These are phyloP conservation scores for Megalops atlanticus DNA, from an alignment of 2,113 vertebrate genomes.

Conservation along the genomic window DNA sequence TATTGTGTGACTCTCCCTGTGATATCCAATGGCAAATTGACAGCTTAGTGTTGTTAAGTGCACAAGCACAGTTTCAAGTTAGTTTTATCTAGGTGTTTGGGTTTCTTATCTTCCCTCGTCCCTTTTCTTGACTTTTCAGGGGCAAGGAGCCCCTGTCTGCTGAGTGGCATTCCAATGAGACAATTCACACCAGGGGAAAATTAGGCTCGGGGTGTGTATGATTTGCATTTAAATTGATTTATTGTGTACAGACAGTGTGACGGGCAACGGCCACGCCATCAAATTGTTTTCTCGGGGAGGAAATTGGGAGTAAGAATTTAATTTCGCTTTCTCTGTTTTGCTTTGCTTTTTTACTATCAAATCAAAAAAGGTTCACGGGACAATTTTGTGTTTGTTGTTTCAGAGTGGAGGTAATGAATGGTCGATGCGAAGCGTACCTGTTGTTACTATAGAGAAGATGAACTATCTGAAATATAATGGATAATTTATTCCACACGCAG, in stretches of 20 bases:
- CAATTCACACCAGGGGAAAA: conserved; percentile 37
- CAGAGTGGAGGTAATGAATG: conserved; percentile 38
- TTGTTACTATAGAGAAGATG: conserved; percentile 24
- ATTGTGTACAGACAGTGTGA: conserved; percentile 54
- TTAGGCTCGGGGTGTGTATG: conserved; percentile 48
- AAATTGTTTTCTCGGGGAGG: conserved; percentile 48
- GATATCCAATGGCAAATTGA: background rate
- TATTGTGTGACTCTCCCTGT: background rate
- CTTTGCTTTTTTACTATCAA: background rate
- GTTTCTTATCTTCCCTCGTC: background rate
- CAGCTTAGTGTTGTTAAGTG: background rate
- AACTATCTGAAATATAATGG: background rate
- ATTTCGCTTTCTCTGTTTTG: conserved; percentile 36
- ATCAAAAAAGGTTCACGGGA: conserved; percentile 30
- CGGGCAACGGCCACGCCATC: conserved; percentile 50
- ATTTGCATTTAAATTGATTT: conserved; percentile 72
- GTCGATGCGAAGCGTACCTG: conserved; percentile 6
- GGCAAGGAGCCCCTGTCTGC: conserved; percentile 15
- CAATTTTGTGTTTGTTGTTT: conserved; percentile 19
- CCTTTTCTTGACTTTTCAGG: conserved; percentile 20
- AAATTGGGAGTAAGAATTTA: conserved; percentile 46
- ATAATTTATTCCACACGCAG: conserved; percentile 18
- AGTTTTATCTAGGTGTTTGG: background rate
- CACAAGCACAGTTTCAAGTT: background rate
- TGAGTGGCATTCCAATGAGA: conserved; percentile 51